Evolutionary conservation across 1,140 invertebrate genomes (phyloP), one percentile per base, ranked within the genome.

Genomic region (Ericerus pela): DNA sequence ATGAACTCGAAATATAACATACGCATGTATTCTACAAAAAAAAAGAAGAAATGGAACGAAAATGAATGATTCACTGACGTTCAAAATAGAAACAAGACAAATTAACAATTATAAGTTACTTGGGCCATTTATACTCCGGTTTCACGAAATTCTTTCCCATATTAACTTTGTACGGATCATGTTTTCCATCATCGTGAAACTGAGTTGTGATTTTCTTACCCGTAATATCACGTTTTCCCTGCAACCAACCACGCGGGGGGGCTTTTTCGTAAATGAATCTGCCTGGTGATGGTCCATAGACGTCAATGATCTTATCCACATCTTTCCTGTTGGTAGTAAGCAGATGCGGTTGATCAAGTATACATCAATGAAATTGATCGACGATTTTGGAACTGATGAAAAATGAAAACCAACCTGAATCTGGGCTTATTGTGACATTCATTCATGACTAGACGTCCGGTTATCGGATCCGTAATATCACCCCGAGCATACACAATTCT

Each of bases 381-480:
- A 38, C 20, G 16, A 16, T 3, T 53, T 3, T n/a, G 14, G 16
- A 36, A 4, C 4, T 53, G 2, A 28, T 5, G 12, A 33, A 36
- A 2, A 12, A 55, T 52, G 33, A 24, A 55, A 38, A 59, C 61
- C 36, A 65, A 76, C 75, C 75, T 78, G 62, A 85, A 90, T 63
- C 73, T 72, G 53, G 73, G 75, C 14, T 29, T n/a, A 30, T 54
- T 54, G 28, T 16, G 22, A 28, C 37, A 24, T 5, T 54, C 31
- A 38, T 72, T 78, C 1, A 82, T 76, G 54, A 82, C 77, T 69
- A 85, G 84, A 66, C 88, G 88, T 26, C 82, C 81, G 60, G 84
- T 85, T 22, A 91, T 69, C 29, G 88, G 88, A 71, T 88, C 85
- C 38, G 77, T 83, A 16, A 88, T 71, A 72, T 92, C 85, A 59